A percentile compares a stretch with the other conserved stretches of the same genome.
phyloP scores from a whole-genome alignment of 1,140 invertebrate species.

The Anastatus disparis region DNA sequence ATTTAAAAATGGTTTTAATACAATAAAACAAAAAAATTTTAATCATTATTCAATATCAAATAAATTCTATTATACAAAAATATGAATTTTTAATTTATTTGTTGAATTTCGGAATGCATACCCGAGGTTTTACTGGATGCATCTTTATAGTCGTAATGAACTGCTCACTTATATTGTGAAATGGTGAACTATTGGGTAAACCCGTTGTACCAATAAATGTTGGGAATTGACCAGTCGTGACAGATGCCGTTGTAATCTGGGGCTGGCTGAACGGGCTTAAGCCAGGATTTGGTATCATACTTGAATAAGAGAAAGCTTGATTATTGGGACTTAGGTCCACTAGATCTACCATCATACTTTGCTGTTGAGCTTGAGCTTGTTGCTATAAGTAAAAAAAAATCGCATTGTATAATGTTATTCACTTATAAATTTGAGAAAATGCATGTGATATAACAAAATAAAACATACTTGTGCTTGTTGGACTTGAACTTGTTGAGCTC shows the following conservation, averaged over 20 bases:
- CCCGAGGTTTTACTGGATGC: conserved; percentile 63
- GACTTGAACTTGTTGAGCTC: conserved; percentile 65
- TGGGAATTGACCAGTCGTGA: conserved; percentile 70
- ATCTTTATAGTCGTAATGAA: conserved; percentile 70
- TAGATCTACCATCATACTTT: conserved; percentile 70
- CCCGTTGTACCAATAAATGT: conserved; percentile 65
- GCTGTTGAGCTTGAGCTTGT: conserved; percentile 57
- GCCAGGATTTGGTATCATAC: conserved; percentile 71
- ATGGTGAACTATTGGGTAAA: conserved; percentile 68
- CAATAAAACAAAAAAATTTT: no score
- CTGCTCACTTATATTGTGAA: conserved; percentile 67
- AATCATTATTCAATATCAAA: no score
- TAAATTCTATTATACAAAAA: no score
- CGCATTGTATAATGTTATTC: conserved; percentile 47
- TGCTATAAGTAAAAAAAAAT: no score
- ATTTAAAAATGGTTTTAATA: no score
- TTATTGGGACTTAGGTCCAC: conserved; percentile 77
- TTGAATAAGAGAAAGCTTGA: conserved; percentile 67
- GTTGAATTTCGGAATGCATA: background rate
- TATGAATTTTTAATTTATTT: no score
- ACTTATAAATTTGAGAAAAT: no score
- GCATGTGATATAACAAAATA: no score
- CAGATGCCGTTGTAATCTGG: conserved; percentile 66
- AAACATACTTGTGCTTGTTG: conserved; percentile 41
- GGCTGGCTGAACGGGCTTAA: conserved; percentile 73